phyloP scores from a whole-genome alignment of 2,113 vertebrate species.

The Oenanthe melanoleuca region DNA sequence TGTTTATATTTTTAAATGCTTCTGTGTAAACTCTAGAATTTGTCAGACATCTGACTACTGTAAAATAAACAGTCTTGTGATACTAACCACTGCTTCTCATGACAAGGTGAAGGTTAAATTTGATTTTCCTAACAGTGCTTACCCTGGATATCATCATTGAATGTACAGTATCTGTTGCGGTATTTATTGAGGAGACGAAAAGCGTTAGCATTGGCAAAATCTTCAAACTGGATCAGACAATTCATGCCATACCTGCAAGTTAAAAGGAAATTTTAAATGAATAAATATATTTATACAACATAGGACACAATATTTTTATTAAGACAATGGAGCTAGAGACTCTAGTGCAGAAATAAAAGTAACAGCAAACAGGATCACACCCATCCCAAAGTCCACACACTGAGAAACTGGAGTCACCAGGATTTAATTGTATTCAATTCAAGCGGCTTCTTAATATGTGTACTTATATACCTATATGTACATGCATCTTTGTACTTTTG shows the following conservation, averaged over 20 bases:
- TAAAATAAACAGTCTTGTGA: not conserved
- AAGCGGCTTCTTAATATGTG: not conserved
- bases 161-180: conserved; percentile 90
- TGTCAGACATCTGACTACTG: not conserved
- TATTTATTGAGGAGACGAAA: conserved; percentile 96
- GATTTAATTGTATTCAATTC: not conserved
- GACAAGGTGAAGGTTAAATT: not conserved
- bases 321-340: not conserved
- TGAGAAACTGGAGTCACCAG: not conserved
- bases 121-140: not conserved
- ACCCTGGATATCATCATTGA: conserved; percentile 99
- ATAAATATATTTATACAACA: not conserved
- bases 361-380: not conserved
- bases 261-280: not conserved
- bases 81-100: not conserved
- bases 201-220: conserved; percentile 94
- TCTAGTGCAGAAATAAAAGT: not conserved
- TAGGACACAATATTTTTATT: not conserved
- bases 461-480: not conserved
- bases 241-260: conserved; percentile 89
- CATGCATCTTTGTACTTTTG: not conserved
- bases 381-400: not conserved
- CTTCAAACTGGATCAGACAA: conserved; percentile 97
- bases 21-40: not conserved
- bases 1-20: not conserved